Conservation (phyloP, 2,113 vertebrate species). For the Barnardius zonarius region DNA sequence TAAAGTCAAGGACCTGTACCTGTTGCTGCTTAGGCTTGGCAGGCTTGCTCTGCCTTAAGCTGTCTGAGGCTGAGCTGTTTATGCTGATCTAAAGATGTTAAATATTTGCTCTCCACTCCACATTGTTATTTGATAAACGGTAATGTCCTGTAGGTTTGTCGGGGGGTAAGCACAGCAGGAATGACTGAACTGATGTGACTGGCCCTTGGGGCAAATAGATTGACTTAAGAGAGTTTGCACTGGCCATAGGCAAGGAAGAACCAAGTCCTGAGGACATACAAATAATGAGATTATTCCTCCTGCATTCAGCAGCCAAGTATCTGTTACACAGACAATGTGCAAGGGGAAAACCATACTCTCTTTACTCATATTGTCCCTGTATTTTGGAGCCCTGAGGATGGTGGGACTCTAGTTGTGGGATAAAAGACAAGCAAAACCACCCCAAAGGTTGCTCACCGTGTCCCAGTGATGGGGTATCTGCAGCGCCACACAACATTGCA, state of each 20-base stretch:
- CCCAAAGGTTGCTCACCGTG: rapidly evolving
- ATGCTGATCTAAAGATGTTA: not conserved
- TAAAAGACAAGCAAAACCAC: not conserved
- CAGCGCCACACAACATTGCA: rapidly evolving
- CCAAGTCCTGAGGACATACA: not conserved
- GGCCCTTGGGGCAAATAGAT: not conserved
- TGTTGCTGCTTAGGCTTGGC: not conserved
- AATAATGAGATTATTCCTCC: not conserved
- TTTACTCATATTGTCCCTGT: not conserved
- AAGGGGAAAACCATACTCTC: not conserved
- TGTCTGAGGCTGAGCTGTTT: not conserved
- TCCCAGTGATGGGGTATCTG: not conserved
- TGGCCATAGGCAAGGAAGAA: not conserved
- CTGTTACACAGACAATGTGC: not conserved
- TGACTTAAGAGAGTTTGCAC: not conserved
- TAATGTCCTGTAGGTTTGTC: not conserved
- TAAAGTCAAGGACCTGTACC: not conserved
- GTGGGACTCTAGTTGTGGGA: rapidly evolving
- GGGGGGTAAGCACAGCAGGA: not conserved
- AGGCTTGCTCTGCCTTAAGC: not conserved
- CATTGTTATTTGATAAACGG: not conserved
- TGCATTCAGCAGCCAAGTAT: not conserved
- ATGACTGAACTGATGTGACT: not conserved
- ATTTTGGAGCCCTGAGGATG: not conserved
- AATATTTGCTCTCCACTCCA: not conserved